phyloP scores from a whole-genome alignment of 2,113 vertebrate genomes.

The Phainopepla nitens region DNA sequence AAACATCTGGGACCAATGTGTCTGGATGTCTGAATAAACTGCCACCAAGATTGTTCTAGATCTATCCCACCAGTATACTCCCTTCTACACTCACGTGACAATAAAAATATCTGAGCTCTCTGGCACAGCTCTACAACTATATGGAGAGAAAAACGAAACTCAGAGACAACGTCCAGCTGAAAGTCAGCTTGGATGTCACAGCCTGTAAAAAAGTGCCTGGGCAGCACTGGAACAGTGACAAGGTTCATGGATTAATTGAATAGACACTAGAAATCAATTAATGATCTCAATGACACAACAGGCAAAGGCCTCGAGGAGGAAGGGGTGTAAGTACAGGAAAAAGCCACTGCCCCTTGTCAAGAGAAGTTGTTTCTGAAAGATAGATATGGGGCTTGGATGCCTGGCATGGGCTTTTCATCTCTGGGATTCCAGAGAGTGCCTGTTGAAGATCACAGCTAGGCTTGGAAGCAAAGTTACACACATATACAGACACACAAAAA shows the following conservation, averaged over 20 bases:
- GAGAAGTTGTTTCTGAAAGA: background rate
- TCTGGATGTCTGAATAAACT: background rate
- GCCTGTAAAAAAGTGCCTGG: background rate
- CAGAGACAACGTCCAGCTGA: background rate
- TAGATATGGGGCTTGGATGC: background rate
- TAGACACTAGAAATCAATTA: background rate
- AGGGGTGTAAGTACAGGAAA: background rate
- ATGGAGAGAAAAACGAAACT: background rate
- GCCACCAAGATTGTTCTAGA: background rate
- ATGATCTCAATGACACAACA: background rate
- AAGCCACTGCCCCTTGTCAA: background rate
- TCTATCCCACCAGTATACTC: background rate
- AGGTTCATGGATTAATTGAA: background rate
- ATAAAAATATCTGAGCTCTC: background rate
- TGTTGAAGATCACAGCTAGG: conserved; percentile 5
- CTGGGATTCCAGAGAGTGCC: conserved; percentile 3
- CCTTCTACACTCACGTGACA: background rate
- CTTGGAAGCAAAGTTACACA: background rate
- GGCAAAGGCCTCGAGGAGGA: background rate
- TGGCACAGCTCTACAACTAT: background rate
- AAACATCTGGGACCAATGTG: background rate
- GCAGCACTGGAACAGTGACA: background rate
- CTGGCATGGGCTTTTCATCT: background rate
- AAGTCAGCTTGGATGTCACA: background rate
- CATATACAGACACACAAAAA: background rate